Evolutionary conservation across 2,113 vertebrate species (phyloP).

Genomic region (Catharus minimus): DNA sequence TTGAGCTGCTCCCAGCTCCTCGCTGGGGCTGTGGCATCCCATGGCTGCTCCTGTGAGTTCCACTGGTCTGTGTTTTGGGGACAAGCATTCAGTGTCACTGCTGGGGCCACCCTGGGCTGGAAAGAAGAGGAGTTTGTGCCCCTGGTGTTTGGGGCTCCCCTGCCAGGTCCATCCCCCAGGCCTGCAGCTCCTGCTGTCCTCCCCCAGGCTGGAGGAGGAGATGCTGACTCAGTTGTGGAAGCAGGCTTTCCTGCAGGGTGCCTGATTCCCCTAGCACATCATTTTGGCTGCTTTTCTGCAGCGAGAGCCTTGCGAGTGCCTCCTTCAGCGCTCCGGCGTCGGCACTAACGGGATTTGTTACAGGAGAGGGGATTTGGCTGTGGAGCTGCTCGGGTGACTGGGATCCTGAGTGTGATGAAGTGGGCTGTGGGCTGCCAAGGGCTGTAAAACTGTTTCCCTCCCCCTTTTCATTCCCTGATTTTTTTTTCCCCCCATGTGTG

Average conservation of each 20-base stretch:
- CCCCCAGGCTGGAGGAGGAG: background rate
- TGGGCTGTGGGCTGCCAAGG: background rate
- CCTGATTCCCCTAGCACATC: background rate
- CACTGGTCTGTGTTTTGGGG: background rate
- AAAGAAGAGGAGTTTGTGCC: background rate
- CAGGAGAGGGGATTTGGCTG: slow-evolving; percentile 26
- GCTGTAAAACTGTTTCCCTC: background rate
- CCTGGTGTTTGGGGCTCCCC: background rate
- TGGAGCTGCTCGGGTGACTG: background rate
- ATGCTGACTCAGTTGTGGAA: background rate
- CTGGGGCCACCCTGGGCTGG: background rate
- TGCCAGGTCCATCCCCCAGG: background rate
- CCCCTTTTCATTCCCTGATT: background rate
- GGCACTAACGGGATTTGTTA: slow-evolving; percentile 22
- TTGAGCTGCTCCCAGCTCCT: background rate
- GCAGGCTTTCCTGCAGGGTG: background rate
- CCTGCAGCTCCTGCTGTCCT: background rate
- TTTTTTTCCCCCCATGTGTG: background rate
- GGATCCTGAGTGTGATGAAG: background rate
- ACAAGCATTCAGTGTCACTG: accelerated
- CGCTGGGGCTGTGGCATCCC: accelerated
- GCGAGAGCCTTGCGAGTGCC: background rate
- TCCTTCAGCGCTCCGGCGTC: accelerated
- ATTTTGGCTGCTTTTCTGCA: background rate
- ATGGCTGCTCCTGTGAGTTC: accelerated